Percentiles rank a stretch among this genome's conserved stretches.
These are phyloP conservation scores for Arion vulgaris DNA, from an alignment of 1,140 invertebrate genomes.

Conservation along the genomic window DNA sequence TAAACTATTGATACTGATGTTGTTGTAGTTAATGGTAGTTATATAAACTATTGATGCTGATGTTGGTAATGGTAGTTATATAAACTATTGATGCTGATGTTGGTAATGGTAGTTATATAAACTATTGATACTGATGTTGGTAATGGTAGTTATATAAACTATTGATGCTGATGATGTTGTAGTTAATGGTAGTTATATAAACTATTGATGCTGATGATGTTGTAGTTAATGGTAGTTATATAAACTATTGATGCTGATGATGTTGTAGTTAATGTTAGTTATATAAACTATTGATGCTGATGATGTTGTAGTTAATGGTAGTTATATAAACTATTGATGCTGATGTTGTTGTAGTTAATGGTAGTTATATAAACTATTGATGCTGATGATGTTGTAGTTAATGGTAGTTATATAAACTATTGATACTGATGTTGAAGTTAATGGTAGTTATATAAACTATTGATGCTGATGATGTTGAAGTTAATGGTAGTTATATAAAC, in stretches of 20 bases:
- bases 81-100: not conserved
- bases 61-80: no score
- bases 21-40: not conserved
- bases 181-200: constrained; percentile 7
- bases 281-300: constrained; percentile 18
- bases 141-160: no score
- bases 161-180: not conserved
- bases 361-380: constrained; percentile 16
- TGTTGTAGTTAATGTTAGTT: not conserved
- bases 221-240: not conserved
- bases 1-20: constrained; percentile 1
- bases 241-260: constrained; percentile 1
- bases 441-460: constrained; percentile 18
- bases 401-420: constrained; percentile 18
- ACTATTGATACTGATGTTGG: constrained; percentile 3
- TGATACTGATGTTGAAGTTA: not conserved
- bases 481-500: no score
- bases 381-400: not conserved
- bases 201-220: not conserved
- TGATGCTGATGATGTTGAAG: no score
- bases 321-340: constrained; percentile 18
- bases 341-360: not conserved
- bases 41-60: constrained; percentile 18
- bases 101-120: constrained; percentile 6
- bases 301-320: not conserved